Base-by-base conservation (phyloP, 2,113 vertebrate species). In the Hyla sarda region DNA sequence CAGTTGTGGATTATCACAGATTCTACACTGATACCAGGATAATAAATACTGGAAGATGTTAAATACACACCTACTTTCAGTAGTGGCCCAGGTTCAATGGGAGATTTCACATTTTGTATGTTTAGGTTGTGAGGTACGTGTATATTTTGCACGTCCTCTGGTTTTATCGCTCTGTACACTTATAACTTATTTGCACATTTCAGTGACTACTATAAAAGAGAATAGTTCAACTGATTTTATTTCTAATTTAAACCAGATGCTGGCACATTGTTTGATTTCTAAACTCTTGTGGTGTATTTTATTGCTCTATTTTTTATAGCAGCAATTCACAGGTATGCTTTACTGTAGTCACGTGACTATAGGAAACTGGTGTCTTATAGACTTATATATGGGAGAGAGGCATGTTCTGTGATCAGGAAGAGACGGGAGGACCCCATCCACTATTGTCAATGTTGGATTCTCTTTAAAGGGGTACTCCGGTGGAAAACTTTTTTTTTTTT, bases 21-120 rank as follows among this genome's bases (percentile, higher is more conserved):
- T 56, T 21, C 50, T 32, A 78, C 50, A 79, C 4, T 77, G 74
- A 77, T 54, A 4, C 74, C 48, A 54, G 48, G 52, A 77, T 52
- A 30, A 32, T 16, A 77, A 76, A 19, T 6, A 48, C 47, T 52
- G 28, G 7, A 14, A 77, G 48, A 54, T 32, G 74, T 30, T 8
- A 8, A 52, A 25, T 77, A 30, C 47, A 54, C 34, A 71, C 67
- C 34, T 41, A 37, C 16, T 69, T 34, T 19, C 17, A 69, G 2
- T 21, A 71, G 32, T 71, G 34, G 1, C 17, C 67, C 37, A 71
- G 19, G 67, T 71, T 41, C 67, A 71, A 19, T 37, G 67, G 65
- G 4, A 71, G 32, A 12, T 8, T 71, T 10, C 30, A 34, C 17
- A 17, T 69, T 34, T 34, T 69, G 5, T 23, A 21, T 12, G 17